Percentiles rank a stretch among this genome's conserved stretches.
These are phyloP conservation scores for Sesamia inferens DNA, from an alignment of 2,888 invertebrate genomes.

Conservation along the genomic window DNA sequence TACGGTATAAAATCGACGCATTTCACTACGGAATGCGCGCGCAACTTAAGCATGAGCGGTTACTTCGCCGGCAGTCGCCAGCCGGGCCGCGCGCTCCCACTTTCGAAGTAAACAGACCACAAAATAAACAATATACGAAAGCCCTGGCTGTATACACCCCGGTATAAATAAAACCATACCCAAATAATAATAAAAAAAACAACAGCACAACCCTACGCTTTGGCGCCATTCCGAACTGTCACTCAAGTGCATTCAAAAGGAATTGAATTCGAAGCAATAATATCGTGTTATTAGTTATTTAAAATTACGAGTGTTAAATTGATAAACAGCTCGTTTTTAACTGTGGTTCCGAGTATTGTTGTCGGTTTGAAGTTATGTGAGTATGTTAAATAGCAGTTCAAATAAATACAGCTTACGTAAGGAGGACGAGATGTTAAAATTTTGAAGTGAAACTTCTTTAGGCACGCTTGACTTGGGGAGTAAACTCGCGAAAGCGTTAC, in stretches of 20 bases:
- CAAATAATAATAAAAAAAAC: slow-evolving; percentile 60
- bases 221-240: slow-evolving; percentile 78
- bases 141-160: slow-evolving; percentile 83
- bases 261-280: slow-evolving; percentile 84
- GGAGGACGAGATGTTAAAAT: slow-evolving; percentile 71
- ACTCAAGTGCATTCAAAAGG: slow-evolving; percentile 74
- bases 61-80: slow-evolving; percentile 88
- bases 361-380: slow-evolving; percentile 77
- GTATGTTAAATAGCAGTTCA: slow-evolving; percentile 79
- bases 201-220: slow-evolving; percentile 68
- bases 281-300: slow-evolving; percentile 81
- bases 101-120: slow-evolving; percentile 80
- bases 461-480: no score
- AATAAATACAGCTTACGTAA: slow-evolving; percentile 86
- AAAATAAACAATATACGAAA: slow-evolving; percentile 84
- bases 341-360: slow-evolving; percentile 80
- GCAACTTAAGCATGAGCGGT: slow-evolving; percentile 77
- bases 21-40: slow-evolving; percentile 82
- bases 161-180: slow-evolving; percentile 65
- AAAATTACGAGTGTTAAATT: slow-evolving; percentile 67
- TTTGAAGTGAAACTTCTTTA: no score
- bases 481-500: no score
- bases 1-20: slow-evolving; percentile 86
- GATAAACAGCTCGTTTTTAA: slow-evolving; percentile 68
- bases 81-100: slow-evolving; percentile 86